Evolutionary conservation across 1,140 invertebrate genomes (phyloP), one percentile per base, ranked within the genome.

Genomic region (Drosophila ironensis): DNA sequence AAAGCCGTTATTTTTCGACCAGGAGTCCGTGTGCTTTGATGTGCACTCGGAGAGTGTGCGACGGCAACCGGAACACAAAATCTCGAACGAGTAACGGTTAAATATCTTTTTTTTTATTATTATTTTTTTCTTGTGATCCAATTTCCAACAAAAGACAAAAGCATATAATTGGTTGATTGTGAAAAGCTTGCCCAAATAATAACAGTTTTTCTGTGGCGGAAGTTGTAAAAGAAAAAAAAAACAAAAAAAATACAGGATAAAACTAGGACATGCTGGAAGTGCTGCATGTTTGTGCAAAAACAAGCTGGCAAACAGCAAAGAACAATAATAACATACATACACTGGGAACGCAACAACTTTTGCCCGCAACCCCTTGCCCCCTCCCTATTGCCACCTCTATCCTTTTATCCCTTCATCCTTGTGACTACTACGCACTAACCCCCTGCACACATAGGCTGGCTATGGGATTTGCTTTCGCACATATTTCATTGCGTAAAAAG

Each of bases 401-500:
- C 45, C 33, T 70, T 41, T 42, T 20, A 22, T 24, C 8, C 33
- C 9, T 59, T 54, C 30, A 52, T 46, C 44, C 42, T 42, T 44
- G 25, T 47, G 51, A 8, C 20, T 53, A 69, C 51, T 63, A 78
- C 69, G 74, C 75, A 78, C 56, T 50, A 72, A 61, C 37, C 20
- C 38, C 42, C 54, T n/a, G 25, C 56, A 35, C 52, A 51, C 30
- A 45, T 16, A 27, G 24, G 38, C 52, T 8, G 5, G 27, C 27
- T 28, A n/a, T n/a, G n/a, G n/a, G n/a, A n/a, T n/a, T n/a, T n/a
- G 19, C 14, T 24, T 22, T 45, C 52, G 11, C 38, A 51, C 45
- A 22, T 16, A 14, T 48, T 46, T 52, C 42, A 56, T 78, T 84
- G 78, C 78, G 78, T 84, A 82, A 70, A 84, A 71, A 64, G 69